Evolutionary conservation across 92 coral and sea anemone genomes (phyloP), one percentile per base, ranked within the genome.

Genomic region (Bergia sp.): DNA sequence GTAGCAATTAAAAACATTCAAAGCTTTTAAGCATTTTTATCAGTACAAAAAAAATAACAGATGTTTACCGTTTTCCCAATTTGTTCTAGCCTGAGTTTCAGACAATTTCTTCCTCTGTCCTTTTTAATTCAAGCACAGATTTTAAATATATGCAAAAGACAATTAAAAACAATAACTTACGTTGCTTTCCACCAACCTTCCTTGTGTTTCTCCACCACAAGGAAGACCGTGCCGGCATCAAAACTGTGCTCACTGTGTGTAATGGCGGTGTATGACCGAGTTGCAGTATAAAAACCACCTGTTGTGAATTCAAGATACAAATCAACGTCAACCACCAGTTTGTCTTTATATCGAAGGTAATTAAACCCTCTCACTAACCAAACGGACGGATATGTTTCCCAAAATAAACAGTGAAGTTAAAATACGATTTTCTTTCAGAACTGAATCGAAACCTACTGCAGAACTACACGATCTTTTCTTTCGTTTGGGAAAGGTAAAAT

Each of bases 181-280:
- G 16, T 1, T 36, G 76, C 76, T 37, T 72, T 72, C 76, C 76
- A 72, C 76, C 76, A 72, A 11, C 76, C 76, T 72, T 72, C 76
- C 41, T 72, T 72, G 76, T 72, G 76, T 36, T 72, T 72, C 4
- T 1, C 76, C 12, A 72, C 42, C 39, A 72, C 76, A 23, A 72
- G 76, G 41, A 72, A 72, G 1, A 23, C 42, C 15, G 76, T 72
- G 13, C 76, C 76, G 39, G 76, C 42, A 41, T 36, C 76, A 72
- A 72, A 72, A 42, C 76, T 72, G 41, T 72, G 76, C 8, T 72
- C 76, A 72, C 76, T 72, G 42, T 8, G 76, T 36, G 76, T 72
- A 38, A 72, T 72, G 76, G 76, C 76, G 76, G 0, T 72, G 76
- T 72, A 72, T 23, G 40, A 3, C 8, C 76, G 76, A 72, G 76